Evolutionary conservation across 2,888 invertebrate genomes (phyloP), one percentile per base, ranked within the genome.

Genomic region (Alsophila aescularia): DNA sequence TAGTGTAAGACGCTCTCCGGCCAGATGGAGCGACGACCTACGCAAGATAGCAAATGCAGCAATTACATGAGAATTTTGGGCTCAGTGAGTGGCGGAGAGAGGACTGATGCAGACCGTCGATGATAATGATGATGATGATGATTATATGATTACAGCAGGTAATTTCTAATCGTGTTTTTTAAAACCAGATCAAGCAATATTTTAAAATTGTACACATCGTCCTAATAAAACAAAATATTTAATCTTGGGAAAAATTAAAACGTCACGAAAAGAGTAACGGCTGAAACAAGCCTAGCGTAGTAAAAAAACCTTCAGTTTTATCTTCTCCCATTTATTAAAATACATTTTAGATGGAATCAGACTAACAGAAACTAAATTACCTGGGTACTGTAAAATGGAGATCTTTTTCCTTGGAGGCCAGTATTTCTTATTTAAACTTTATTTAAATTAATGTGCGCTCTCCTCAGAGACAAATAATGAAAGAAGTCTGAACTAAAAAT

Each of bases 401-500:
- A 27, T 18, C 18, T 41, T 34, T 48, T 34, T 39, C 35, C 39
- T 43, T 59, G 52, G 62, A 52, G 51, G 43, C 48, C 41, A 42
- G 42, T 50, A 59, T 41, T 64, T 18, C 60, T 54, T 50, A 59
- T 41, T 64, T 18, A 60, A 52, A 59, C 52, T 43, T 27, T 41
- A 44, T 54, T 53, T 36, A 50, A 60, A 58, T 60, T 60, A 50
- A 53, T 50, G 34, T 15, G 21, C 12, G 47, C 32, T 47, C 21
- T 42, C 8, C n/a, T 16, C 21, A 31, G 34, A 36, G 36, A 47
- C 18, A 42, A 31, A 24, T 16, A 42, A 24, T 34, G 10, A 21
- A 42, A 39, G 7, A 42, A 39, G 7, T 14, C 36, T 36, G 27
- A 34, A n/a, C 5, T 18, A 27, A 27, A 27, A 9, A 8, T 27